Evolutionary conservation across 2,888 invertebrate species (phyloP).

Genomic region (Sesia apiformis): DNA sequence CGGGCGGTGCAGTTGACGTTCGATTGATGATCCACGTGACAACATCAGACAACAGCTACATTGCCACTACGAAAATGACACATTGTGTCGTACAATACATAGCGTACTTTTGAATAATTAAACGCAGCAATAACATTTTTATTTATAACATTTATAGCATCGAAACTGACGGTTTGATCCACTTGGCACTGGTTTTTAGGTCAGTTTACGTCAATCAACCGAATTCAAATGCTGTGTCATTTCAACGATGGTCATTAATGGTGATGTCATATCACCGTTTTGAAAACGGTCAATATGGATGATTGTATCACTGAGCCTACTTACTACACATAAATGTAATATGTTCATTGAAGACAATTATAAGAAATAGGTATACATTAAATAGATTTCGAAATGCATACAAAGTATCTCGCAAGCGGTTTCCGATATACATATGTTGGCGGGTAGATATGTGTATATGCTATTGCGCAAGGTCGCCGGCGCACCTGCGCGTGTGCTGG

Average conservation of each 20-base stretch:
- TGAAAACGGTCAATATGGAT: constrained; percentile 20
- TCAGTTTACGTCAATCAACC: constrained; percentile 51
- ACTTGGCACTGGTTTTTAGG: constrained; percentile 48
- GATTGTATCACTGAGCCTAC: background rate
- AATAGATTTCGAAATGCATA: constrained; percentile 41
- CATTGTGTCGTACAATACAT: no score
- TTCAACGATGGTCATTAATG: constrained; percentile 8
- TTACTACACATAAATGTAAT: background rate
- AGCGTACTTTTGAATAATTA: background rate
- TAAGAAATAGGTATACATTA: background rate
- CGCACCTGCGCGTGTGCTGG: constrained; percentile 48
- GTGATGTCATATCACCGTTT: constrained; percentile 37
- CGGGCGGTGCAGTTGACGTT: constrained; percentile 24
- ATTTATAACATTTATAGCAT: constrained; percentile 61
- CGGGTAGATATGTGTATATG: constrained; percentile 47
- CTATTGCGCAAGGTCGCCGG: constrained; percentile 65
- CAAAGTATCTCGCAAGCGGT: constrained; percentile 56
- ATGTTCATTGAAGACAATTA: background rate
- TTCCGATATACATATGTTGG: constrained; percentile 54
- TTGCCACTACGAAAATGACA: background rate
- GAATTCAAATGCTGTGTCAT: constrained; percentile 26
- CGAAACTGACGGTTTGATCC: constrained; percentile 44
- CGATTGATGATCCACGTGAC: constrained; percentile 4
- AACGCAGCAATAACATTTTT: constrained; percentile 9
- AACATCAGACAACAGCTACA: constrained; percentile 2